These are phyloP conservation scores for Chrysomela aeneicollis DNA, from an alignment of 2,888 invertebrate genomes.

Conservation along the genomic window DNA sequence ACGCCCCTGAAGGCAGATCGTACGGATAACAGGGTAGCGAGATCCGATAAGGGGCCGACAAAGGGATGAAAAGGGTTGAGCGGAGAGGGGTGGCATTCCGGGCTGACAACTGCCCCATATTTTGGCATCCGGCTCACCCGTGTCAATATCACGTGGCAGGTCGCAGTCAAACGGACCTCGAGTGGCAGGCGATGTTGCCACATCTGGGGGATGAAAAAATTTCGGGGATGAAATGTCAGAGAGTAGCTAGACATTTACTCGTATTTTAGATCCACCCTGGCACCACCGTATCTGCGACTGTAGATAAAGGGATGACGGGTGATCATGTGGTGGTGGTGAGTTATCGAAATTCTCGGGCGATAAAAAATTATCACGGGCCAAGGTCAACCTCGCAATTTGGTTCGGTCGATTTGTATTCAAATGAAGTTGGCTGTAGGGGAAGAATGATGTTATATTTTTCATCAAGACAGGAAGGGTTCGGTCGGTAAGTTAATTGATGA, in stretches of 20 bases:
- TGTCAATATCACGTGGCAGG: constrained; percentile 12
- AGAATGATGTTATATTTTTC: not conserved
- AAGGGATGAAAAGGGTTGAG: constrained; percentile 11
- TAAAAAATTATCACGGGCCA: constrained; percentile 1
- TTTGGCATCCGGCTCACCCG: constrained; percentile 18
- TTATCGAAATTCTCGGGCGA: not conserved
- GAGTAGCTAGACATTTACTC: too few relatives aligned
- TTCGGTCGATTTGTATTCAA: not conserved
- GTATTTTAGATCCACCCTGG: too few relatives aligned
- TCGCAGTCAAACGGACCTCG: constrained; percentile 3
- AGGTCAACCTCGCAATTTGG: not conserved
- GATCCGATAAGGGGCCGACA: constrained; percentile 2
- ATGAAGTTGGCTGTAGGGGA: not conserved
- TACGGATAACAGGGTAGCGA: not conserved
- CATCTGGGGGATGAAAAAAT: not conserved
- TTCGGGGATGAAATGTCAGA: too few relatives aligned
- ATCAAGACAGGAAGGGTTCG: not conserved
- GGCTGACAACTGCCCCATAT: constrained; percentile 7
- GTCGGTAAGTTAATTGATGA: not conserved
- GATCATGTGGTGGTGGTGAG: not conserved
- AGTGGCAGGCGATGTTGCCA: not conserved
- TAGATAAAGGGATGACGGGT: not conserved
- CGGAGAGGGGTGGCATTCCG: not conserved
- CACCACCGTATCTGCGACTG: too few relatives aligned
- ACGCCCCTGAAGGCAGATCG: constrained; percentile 1